phyloP scores from a whole-genome alignment of 2,797 vertebrate genomes.

The Rhyacichthys aspro region DNA sequence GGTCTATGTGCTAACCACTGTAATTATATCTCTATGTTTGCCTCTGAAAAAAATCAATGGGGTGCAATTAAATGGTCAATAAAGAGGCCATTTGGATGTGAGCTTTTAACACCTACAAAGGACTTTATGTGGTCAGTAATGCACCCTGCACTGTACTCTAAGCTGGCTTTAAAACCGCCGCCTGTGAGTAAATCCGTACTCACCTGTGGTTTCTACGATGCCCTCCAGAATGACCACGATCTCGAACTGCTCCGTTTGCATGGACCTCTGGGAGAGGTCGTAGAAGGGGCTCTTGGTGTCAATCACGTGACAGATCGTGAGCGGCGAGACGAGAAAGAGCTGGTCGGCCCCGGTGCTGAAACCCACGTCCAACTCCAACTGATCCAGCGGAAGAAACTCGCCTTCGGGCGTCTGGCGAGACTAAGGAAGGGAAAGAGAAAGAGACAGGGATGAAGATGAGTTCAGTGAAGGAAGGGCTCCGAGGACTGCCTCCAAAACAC shows the following conservation, averaged over 20 bases:
- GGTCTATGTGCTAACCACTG: slow-evolving; percentile 23
- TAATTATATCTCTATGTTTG: slow-evolving; percentile 41
- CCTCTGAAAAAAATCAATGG: slow-evolving; percentile 59
- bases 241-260: slow-evolving; percentile 98
- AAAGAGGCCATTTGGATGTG: slow-evolving; percentile 30
- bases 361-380: slow-evolving; percentile 98
- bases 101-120: slow-evolving; percentile 36
- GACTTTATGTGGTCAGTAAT: not conserved
- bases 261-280: slow-evolving; percentile 96
- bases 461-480: slow-evolving; percentile 43
- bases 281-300: slow-evolving; percentile 99
- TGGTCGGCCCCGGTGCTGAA: slow-evolving; percentile 99
- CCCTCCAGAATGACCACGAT: slow-evolving; percentile 99
- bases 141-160: not conserved
- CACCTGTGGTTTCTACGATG: slow-evolving; percentile 98
- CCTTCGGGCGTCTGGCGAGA: slow-evolving; percentile 99
- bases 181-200: slow-evolving; percentile 62
- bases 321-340: slow-evolving; percentile 98
- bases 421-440: slow-evolving; percentile 76
- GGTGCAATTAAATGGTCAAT: slow-evolving; percentile 60
- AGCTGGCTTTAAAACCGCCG: not conserved
- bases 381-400: slow-evolving; percentile 97
- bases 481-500: slow-evolving; percentile 57
- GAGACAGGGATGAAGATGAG: slow-evolving; percentile 58
- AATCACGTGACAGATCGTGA: slow-evolving; percentile 99